These are phyloP conservation scores for Leguminivora glycinivorella DNA, from an alignment of 1,140 invertebrate genomes.

Conservation along the genomic window DNA sequence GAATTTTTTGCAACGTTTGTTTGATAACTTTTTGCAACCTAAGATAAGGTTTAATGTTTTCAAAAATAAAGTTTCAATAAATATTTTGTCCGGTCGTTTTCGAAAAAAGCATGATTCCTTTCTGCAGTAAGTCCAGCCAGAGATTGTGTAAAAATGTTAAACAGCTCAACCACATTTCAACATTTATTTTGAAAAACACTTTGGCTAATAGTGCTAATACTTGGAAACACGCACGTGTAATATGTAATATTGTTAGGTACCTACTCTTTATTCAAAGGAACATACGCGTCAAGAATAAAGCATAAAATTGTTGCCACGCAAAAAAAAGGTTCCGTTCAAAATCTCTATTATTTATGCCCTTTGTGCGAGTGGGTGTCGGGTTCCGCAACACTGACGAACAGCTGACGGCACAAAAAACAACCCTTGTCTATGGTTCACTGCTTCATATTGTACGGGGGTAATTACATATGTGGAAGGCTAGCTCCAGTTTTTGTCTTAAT, in stretches of 20 bases:
- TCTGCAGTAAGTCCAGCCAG: no score
- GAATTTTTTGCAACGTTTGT: background rate
- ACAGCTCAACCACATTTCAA: no score
- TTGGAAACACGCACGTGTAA: no score
- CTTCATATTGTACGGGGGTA: conserved; percentile 3
- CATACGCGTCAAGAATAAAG: background rate
- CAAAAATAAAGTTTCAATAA: no score
- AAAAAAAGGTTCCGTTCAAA: conserved; percentile 33
- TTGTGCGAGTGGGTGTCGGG: conserved; percentile 37
- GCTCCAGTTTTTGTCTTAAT: conserved; percentile 5
- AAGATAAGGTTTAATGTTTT: background rate
- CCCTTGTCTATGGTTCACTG: conserved; percentile 43
- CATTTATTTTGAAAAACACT: no score
- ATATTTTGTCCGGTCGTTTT: no score
- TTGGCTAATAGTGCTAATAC: no score
- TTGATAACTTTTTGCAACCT: background rate
- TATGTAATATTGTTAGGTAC: no score
- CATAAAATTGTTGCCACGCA: background rate
- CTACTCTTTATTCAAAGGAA: background rate
- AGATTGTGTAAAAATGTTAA: no score
- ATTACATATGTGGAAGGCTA: conserved; percentile 12
- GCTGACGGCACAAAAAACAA: conserved; percentile 63
- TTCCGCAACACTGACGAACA: conserved; percentile 49
- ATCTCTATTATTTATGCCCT: conserved; percentile 46
- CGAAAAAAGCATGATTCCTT: no score